Percentiles rank a stretch among this genome's conserved stretches.
phyloP scores from a whole-genome alignment of 2,113 vertebrate genomes.

The Macrotis lagotis region DNA sequence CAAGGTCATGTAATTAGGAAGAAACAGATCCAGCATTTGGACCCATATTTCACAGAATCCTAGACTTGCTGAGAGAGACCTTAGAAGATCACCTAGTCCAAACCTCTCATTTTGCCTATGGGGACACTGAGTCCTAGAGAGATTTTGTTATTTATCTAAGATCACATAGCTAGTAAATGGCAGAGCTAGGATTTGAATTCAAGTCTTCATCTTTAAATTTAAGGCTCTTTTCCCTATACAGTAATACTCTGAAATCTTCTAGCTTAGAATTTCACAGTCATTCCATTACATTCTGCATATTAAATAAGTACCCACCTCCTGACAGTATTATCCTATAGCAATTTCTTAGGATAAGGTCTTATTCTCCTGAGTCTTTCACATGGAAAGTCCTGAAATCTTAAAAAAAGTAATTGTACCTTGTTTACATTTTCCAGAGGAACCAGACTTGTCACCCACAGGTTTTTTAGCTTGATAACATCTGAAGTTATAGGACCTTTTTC shows the following conservation, averaged over 20 bases:
- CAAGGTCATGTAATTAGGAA: background rate
- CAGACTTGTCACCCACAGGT: constrained; percentile 90
- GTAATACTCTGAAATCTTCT: background rate
- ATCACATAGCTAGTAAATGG: background rate
- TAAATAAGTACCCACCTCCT: background rate
- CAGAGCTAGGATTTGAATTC: background rate
- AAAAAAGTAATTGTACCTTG: constrained; percentile 82
- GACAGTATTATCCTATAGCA: background rate
- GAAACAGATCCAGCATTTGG: background rate
- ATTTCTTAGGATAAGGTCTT: background rate
- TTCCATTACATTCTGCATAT: background rate
- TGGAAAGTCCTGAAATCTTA: constrained; percentile 21
- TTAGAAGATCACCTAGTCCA: background rate
- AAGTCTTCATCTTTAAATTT: background rate
- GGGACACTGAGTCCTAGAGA: background rate
- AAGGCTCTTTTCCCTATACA: background rate
- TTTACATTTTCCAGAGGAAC: constrained; percentile 86
- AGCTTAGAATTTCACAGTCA: background rate
- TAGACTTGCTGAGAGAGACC: background rate
- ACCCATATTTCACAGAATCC: background rate
- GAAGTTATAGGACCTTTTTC: constrained; percentile 84
- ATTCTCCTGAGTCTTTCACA: background rate
- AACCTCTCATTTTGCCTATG: background rate
- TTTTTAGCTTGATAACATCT: constrained; percentile 84
- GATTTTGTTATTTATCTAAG: background rate